phyloP scores from a whole-genome alignment of 2,113 vertebrate genomes.

The Trochalopteron elliotii region DNA sequence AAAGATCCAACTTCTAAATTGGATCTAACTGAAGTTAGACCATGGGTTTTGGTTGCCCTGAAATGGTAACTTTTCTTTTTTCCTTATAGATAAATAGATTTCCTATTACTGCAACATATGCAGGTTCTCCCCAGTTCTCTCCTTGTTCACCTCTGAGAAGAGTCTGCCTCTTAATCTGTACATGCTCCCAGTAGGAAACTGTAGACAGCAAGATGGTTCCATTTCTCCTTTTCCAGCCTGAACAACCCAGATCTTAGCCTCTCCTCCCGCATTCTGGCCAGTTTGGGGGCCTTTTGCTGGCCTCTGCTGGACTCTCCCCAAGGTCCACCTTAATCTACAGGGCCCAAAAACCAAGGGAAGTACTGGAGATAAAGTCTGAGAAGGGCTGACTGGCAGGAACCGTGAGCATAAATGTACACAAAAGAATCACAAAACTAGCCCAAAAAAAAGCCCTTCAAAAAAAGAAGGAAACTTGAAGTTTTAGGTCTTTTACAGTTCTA shows the following conservation, averaged over 20 bases:
- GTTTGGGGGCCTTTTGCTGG: neutral
- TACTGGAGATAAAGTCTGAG: neutral
- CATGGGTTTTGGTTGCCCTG: neutral
- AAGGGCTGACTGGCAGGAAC: neutral
- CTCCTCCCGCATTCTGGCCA: neutral
- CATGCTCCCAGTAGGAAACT: neutral
- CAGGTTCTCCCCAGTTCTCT: neutral
- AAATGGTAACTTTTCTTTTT: neutral
- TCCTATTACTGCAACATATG: neutral
- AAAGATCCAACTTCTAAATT: neutral
- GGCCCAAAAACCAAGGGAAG: neutral
- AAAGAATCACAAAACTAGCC: neutral
- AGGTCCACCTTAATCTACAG: neutral
- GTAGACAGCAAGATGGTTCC: neutral
- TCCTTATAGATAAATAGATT: neutral
- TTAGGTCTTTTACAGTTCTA: neutral
- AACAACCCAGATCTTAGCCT: neutral
- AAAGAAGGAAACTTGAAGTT: neutral
- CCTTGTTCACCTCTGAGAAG: neutral
- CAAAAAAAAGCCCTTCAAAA: neutral
- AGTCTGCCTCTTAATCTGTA: neutral
- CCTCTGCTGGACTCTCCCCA: neutral
- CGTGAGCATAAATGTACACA: neutral
- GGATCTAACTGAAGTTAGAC: neutral
- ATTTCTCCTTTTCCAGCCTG: neutral